Evolutionary conservation across 1,140 invertebrate genomes (phyloP).

Genomic region (Pseudoatta argentina): DNA sequence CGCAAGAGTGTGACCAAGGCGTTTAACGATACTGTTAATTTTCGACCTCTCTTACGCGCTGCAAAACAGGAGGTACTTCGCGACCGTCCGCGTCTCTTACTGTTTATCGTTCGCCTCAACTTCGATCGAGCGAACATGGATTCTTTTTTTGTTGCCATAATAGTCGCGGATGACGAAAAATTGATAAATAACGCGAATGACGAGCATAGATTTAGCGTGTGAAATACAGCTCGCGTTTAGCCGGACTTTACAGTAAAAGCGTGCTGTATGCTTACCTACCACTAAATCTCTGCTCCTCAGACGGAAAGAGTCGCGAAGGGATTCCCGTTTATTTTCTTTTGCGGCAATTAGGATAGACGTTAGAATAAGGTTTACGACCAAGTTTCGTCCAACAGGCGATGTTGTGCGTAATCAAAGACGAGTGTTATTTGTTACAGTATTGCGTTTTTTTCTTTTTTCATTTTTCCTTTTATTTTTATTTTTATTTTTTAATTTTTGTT

Average conservation of each 20-base stretch:
- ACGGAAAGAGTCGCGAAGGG: neutral
- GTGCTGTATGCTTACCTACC: neutral
- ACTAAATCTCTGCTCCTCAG: constrained; percentile 18
- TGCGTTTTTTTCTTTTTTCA: constrained; percentile 44
- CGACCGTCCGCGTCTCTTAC: neutral
- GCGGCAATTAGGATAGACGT: constrained; percentile 60
- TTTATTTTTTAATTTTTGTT: constrained; percentile 35
- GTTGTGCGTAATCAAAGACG: constrained; percentile 61
- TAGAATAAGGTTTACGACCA: constrained; percentile 37
- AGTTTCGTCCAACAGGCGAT: constrained; percentile 48
- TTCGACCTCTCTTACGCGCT: constrained; percentile 15
- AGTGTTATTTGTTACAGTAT: constrained; percentile 75
- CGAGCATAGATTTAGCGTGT: constrained; percentile 35
- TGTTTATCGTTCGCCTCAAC: neutral
- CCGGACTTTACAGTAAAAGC: constrained; percentile 2
- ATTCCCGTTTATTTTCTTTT: constrained; percentile 28
- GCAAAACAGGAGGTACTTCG: neutral
- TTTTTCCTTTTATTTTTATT: constrained; percentile 33
- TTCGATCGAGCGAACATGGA: neutral
- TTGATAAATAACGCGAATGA: constrained; percentile 20
- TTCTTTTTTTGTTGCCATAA: constrained; percentile 38
- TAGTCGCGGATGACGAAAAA: constrained; percentile 16
- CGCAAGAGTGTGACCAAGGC: neutral
- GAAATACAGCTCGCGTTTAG: neutral
- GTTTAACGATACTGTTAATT: constrained; percentile 7